A percentile compares a stretch with the other conserved stretches of the same genome.
phyloP scores from a whole-genome alignment of 2,797 vertebrate species.

The Semotilus atromaculatus region DNA sequence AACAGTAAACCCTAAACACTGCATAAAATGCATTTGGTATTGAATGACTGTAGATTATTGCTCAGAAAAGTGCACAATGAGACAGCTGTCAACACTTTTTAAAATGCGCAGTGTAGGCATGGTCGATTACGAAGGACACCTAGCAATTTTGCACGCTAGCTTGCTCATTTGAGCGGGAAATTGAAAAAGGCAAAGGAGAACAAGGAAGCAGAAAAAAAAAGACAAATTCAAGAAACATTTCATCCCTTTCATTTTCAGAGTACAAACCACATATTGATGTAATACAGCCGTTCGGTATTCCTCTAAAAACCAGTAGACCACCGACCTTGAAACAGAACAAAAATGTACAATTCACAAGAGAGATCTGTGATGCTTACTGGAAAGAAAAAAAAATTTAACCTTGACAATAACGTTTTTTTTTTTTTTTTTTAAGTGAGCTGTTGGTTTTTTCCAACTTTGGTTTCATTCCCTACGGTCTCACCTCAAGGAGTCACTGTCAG shows the following conservation, averaged over 20 bases:
- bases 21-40: background rate
- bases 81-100: constrained; percentile 26
- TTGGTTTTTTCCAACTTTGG: background rate
- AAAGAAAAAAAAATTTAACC: constrained; percentile 2
- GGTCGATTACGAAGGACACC: constrained; percentile 22
- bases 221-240: background rate
- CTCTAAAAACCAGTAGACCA: background rate
- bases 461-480: constrained; percentile 3
- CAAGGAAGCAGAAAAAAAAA: constrained; percentile 29
- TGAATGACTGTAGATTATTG: constrained; percentile 12
- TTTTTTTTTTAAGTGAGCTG: too few relatives aligned
- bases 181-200: constrained; percentile 31
- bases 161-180: constrained; percentile 51
- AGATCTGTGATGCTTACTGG: background rate
- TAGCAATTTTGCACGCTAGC: constrained; percentile 42
- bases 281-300: background rate
- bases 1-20: constrained; percentile 7
- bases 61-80: background rate
- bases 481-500: constrained; percentile 7
- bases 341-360: constrained; percentile 9
- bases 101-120: constrained; percentile 17
- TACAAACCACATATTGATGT: background rate
- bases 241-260: constrained; percentile 5
- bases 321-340: background rate
- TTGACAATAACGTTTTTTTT: too few relatives aligned